Percentiles rank a stretch among this genome's conserved stretches.
Evolutionary conservation across 2,888 invertebrate species (phyloP).

Genomic region (Portevinia maculata): DNA sequence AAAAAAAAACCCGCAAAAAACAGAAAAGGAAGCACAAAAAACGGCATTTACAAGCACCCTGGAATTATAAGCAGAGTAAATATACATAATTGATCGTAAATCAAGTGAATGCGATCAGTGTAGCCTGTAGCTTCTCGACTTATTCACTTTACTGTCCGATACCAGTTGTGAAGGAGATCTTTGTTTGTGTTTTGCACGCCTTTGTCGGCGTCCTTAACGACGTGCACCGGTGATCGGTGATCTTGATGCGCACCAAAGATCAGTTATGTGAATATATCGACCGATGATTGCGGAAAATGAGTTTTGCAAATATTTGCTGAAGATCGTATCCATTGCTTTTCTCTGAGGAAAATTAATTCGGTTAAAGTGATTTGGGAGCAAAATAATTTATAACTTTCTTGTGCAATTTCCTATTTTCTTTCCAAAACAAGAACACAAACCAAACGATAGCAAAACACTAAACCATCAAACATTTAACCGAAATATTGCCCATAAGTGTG

Average conservation of each 20-base stretch:
- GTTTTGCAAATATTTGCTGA: slow-evolving; percentile 65
- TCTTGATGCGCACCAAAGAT: slow-evolving; percentile 56
- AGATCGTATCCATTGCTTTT: slow-evolving; percentile 19
- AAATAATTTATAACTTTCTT: background rate
- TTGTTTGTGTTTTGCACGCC: slow-evolving; percentile 55
- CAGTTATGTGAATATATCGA: slow-evolving; percentile 56
- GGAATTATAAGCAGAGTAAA: slow-evolving; percentile 34
- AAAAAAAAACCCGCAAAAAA: background rate
- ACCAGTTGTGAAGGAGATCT: slow-evolving; percentile 32
- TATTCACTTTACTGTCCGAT: slow-evolving; percentile 26
- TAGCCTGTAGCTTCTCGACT: slow-evolving; percentile 40
- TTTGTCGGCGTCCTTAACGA: slow-evolving; percentile 64
- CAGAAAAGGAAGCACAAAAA: slow-evolving; percentile 13
- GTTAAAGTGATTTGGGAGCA: slow-evolving; percentile 6
- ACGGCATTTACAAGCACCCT: slow-evolving; percentile 3
- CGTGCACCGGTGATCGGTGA: background rate
- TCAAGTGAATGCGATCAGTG: slow-evolving; percentile 67
- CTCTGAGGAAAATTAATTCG: slow-evolving; percentile 10
- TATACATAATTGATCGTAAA: slow-evolving; percentile 68
- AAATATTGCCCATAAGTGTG: slow-evolving; percentile 29
- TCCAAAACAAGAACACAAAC: slow-evolving; percentile 25
- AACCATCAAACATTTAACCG: slow-evolving; percentile 19
- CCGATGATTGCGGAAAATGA: slow-evolving; percentile 61
- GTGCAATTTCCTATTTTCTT: background rate
- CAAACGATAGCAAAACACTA: slow-evolving; percentile 44